Percentiles rank a stretch among this genome's conserved stretches.
These are phyloP conservation scores for Neoaliturus tenellus DNA, from an alignment of 2,888 invertebrate species.

Conservation along the genomic window DNA sequence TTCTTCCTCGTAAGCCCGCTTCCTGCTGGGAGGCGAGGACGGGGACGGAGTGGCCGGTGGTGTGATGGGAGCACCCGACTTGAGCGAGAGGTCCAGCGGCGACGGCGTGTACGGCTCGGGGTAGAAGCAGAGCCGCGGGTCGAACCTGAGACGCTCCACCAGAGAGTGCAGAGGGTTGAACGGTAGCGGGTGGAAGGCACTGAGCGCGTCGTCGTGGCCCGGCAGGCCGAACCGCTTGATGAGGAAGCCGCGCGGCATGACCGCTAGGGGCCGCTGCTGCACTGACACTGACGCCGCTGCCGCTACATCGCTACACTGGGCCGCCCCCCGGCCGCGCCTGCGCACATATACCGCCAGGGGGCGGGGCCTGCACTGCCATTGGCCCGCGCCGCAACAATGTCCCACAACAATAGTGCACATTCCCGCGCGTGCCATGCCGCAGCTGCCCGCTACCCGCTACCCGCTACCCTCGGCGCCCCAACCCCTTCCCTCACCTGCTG, in stretches of 20 bases:
- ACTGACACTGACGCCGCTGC: conserved; percentile 7
- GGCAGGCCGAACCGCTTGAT: conserved; percentile 47
- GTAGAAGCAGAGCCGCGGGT: conserved; percentile 56
- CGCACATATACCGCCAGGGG: conserved; percentile 40
- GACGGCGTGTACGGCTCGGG: conserved; percentile 54
- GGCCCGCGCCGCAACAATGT: conserved; percentile 41
- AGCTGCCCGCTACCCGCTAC: conserved; percentile 2
- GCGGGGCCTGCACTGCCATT: conserved; percentile 29
- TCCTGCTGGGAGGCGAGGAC: conserved; percentile 74
- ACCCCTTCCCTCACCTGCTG: conserved; percentile 15
- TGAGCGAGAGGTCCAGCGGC: conserved; percentile 86
- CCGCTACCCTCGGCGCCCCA: not conserved
- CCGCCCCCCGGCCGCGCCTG: conserved; percentile 27
- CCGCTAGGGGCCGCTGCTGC: conserved; percentile 14
- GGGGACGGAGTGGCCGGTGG: conserved; percentile 87
- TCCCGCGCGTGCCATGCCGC: conserved; percentile 23
- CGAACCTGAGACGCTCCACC: conserved; percentile 57
- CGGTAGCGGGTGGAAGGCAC: conserved; percentile 54
- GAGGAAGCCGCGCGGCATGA: conserved; percentile 56
- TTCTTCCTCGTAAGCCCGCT: conserved; percentile 72
- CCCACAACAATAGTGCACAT: conserved; percentile 11
- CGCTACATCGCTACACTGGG: not conserved
- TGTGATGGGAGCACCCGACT: conserved; percentile 81
- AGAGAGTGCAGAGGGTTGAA: conserved; percentile 57
- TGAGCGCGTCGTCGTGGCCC: conserved; percentile 53